These are phyloP conservation scores for Cyprinodon tularosa DNA, from an alignment of 2,113 vertebrate species.

Conservation along the genomic window DNA sequence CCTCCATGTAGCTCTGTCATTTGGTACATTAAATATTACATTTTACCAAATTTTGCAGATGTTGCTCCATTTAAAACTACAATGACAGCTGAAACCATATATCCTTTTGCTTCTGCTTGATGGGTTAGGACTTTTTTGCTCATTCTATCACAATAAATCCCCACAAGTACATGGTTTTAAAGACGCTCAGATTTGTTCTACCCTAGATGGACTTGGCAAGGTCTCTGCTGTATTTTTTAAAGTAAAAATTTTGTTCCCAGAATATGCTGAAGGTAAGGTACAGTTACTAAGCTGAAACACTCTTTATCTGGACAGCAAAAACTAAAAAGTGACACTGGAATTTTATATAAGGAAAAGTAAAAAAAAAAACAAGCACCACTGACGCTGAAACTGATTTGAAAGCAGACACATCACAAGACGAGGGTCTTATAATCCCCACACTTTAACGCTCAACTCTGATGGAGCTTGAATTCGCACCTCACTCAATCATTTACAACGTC, in stretches of 20 bases:
- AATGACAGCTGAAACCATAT: background rate
- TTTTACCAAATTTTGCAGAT: background rate
- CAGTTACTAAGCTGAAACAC: slow-evolving; percentile 24
- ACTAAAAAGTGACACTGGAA: slow-evolving; percentile 2
- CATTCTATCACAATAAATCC: background rate
- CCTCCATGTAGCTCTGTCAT: too few species aligned
- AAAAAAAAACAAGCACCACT: background rate
- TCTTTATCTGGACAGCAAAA: slow-evolving; percentile 2
- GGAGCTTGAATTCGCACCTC: slow-evolving; percentile 27
- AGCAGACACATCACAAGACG: background rate
- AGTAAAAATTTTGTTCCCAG: slow-evolving; percentile 26
- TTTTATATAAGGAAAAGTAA: background rate
- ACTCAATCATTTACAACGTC: slow-evolving; percentile 57
- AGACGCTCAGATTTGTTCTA: slow-evolving; percentile 17
- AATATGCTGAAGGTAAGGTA: background rate
- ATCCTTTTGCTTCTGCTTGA: background rate
- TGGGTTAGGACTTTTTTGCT: background rate
- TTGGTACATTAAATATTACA: background rate
- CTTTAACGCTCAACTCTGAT: slow-evolving; percentile 31
- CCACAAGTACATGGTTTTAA: background rate
- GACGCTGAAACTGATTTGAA: slow-evolving; percentile 16
- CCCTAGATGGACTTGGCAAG: slow-evolving; percentile 8
- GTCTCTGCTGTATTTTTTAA: slow-evolving; percentile 21
- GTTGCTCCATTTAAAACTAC: background rate
- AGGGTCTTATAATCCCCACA: background rate